These are phyloP conservation scores for Boloria selene DNA, from an alignment of 2,888 invertebrate genomes.

Conservation along the genomic window DNA sequence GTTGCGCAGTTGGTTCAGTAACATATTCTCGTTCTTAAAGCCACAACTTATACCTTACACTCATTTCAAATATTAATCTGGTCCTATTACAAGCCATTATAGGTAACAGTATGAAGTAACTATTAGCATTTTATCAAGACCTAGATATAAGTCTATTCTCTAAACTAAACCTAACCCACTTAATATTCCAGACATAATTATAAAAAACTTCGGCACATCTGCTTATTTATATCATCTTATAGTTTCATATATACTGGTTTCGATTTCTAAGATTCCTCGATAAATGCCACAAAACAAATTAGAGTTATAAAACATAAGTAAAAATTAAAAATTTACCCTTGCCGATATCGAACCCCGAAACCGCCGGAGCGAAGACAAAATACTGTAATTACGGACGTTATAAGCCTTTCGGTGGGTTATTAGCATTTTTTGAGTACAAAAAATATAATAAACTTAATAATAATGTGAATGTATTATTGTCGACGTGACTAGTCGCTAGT, in stretches of 20 bases:
- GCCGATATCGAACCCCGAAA: slow-evolving; percentile 47
- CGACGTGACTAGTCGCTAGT: slow-evolving; percentile 20
- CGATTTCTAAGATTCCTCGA: background rate
- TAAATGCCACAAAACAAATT: slow-evolving; percentile 29
- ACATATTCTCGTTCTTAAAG: too few relatives aligned
- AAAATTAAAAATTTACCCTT: slow-evolving; percentile 45
- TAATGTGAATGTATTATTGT: slow-evolving; percentile 47
- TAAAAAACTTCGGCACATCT: too few relatives aligned
- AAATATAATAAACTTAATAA: slow-evolving; percentile 51
- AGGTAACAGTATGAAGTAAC: too few relatives aligned
- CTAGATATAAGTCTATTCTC: too few relatives aligned
- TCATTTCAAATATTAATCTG: too few relatives aligned
- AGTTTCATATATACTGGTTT: slow-evolving; percentile 12
- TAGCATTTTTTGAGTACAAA: slow-evolving; percentile 47
- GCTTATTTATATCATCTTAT: background rate
- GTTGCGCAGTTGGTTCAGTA: too few relatives aligned
- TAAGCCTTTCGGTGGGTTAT: slow-evolving; percentile 49
- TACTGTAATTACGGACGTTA: slow-evolving; percentile 50
- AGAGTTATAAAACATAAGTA: slow-evolving; percentile 31
- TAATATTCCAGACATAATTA: too few relatives aligned
- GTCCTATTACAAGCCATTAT: too few relatives aligned
- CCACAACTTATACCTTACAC: too few relatives aligned
- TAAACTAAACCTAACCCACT: too few relatives aligned
- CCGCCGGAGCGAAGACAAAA: slow-evolving; percentile 47
- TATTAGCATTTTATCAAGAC: too few relatives aligned